Conservation (phyloP, 2,113 vertebrate genomes). For the Terrapene triunguis region DNA sequence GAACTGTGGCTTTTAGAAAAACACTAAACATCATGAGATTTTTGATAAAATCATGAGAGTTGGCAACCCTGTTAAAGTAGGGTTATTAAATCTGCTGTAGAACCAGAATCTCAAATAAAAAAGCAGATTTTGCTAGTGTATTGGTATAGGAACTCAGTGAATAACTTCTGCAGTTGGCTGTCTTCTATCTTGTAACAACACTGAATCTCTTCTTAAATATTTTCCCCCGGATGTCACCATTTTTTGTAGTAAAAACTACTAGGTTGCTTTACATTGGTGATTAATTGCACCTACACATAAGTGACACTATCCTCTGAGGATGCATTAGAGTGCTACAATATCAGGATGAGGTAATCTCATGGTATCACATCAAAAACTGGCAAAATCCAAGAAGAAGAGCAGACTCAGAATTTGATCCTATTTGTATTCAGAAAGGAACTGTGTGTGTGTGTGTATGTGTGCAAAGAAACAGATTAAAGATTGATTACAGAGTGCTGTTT, state of each 20-base stretch:
- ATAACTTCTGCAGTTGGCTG: neutral
- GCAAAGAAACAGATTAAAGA: neutral
- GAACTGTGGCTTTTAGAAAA: neutral
- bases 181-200: neutral
- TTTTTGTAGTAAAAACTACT: rapidly evolving
- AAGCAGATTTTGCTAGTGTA: neutral
- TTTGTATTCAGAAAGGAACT: neutral
- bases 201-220: neutral
- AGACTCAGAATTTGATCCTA: neutral
- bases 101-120: neutral
- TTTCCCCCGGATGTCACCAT: too few relatives aligned
- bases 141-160: neutral
- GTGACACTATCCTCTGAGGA: too few relatives aligned
- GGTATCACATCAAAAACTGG: neutral
- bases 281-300: rapidly evolving
- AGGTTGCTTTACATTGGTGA: neutral
- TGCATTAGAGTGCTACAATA: rapidly evolving
- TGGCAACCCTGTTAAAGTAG: neutral
- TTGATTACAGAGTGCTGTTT: neutral
- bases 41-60: neutral
- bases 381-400: neutral
- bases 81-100: neutral
- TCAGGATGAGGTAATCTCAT: neutral
- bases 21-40: neutral
- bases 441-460: neutral